phyloP scores from a whole-genome alignment of 2,797 vertebrate species.

The Lerista edwardsae region DNA sequence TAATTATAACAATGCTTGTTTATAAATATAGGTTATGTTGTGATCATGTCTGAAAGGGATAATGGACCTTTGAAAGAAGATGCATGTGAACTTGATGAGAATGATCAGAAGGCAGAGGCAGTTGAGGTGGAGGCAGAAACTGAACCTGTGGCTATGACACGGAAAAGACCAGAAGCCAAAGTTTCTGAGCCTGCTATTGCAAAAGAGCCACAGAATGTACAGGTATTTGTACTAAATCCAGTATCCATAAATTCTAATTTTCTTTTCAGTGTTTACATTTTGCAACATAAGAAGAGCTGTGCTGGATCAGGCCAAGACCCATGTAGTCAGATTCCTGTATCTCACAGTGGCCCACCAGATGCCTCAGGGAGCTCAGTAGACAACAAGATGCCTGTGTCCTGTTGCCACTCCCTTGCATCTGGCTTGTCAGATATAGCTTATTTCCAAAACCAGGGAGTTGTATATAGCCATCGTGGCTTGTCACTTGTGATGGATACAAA shows the following conservation, averaged over 20 bases:
- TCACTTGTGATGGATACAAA: too few species aligned
- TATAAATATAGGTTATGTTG: conserved; percentile 59
- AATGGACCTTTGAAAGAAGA: conserved; percentile 48
- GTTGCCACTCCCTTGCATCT: too few species aligned
- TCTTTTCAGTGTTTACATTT: not conserved
- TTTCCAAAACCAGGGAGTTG: too few species aligned
- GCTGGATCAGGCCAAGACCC: too few species aligned
- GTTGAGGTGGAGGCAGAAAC: conserved; percentile 49
- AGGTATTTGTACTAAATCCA: conserved; percentile 46
- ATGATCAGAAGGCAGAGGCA: conserved; percentile 45
- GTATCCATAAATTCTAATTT: not conserved
- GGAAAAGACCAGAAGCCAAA: conserved; percentile 86
- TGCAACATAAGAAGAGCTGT: not conserved
- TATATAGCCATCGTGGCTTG: too few species aligned
- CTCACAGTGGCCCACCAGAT: too few species aligned
- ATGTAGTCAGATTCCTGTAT: too few species aligned
- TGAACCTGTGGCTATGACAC: conserved; percentile 81
- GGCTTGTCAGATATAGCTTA: too few species aligned
- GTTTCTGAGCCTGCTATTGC: conserved; percentile 56
- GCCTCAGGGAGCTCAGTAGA: too few species aligned
- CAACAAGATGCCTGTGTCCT: too few species aligned
- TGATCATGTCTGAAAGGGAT: conserved; percentile 87
- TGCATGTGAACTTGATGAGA: conserved; percentile 19
- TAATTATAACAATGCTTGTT: not conserved
- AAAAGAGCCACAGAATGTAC: conserved; percentile 60